A percentile compares a stretch with the other conserved stretches of the same genome.
phyloP scores from a whole-genome alignment of 2,113 vertebrate genomes.

The Passer montanus region DNA sequence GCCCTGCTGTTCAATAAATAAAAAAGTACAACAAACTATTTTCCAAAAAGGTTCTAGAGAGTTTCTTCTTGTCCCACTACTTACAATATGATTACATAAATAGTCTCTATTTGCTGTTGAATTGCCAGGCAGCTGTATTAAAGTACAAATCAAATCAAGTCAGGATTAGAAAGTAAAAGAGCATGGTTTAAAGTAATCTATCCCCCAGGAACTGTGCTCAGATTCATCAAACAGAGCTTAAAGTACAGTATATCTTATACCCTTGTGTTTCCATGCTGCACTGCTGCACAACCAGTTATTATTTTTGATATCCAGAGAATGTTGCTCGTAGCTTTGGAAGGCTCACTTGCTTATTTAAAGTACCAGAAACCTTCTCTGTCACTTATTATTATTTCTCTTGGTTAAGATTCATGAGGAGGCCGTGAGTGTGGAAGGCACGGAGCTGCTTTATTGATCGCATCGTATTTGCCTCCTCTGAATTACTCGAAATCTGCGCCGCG shows the following conservation, averaged over 20 bases:
- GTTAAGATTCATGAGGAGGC: conserved; percentile 75
- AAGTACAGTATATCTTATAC: conserved; percentile 87
- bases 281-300: conserved; percentile 82
- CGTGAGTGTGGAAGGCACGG: conserved; percentile 37
- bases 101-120: conserved; percentile 88
- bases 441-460: conserved; percentile 62
- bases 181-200: conserved; percentile 90
- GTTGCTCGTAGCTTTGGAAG: conserved; percentile 80
- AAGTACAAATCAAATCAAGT: conserved; percentile 91
- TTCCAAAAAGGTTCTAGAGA: conserved; percentile 83
- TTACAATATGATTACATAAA: conserved; percentile 89
- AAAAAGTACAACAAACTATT: conserved; percentile 86
- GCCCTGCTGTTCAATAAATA: conserved; percentile 87
- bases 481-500: conserved; percentile 1
- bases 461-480: conserved; percentile 55
- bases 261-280: conserved; percentile 78
- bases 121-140: conserved; percentile 88
- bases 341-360: conserved; percentile 83
- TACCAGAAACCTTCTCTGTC: conserved; percentile 69
- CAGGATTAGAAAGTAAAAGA: conserved; percentile 92
- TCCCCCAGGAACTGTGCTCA: conserved; percentile 88
- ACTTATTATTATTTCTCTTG: conserved; percentile 79
- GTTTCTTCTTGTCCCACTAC: conserved; percentile 85
- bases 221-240: conserved; percentile 92
- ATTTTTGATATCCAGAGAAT: conserved; percentile 84